Base-by-base conservation (phyloP, 2,113 vertebrate species). In the Nothoprocta pentlandii region DNA sequence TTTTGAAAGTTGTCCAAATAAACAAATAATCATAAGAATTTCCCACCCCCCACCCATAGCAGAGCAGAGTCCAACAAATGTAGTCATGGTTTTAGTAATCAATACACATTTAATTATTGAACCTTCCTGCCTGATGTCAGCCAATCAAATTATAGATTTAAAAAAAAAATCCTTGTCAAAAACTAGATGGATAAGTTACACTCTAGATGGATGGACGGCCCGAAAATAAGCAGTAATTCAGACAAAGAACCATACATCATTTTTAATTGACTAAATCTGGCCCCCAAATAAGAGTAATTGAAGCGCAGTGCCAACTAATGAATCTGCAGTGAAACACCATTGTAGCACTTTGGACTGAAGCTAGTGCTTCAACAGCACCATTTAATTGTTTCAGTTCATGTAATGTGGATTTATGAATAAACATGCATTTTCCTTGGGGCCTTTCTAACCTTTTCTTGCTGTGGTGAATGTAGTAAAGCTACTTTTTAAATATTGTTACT, bases 171-270 rank as follows among this genome's bases (percentile, higher is more conserved):
- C 97, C 94, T 92, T 96, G 97, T 96, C 91, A 95, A 93, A 96
- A 92, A 67, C 88, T 96, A 97, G 98, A 98, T 98, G 95, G 97
- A 96, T 85, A 81, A 91, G 90, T 96, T 98, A 94, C 97, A 92
- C 85, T 92, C 51, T 93, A 97, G 97, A 98, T 98, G 96, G 97
- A 98, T 97, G 97, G 97, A 95, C 73, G 96, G 97, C 97, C 89
- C 96, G 96, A 87, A 97, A 97, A 95, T 15, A 88, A 77, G 89
- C 69, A 58, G 92, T 93, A 94, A 90, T 98, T 97, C 96, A 90
- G 94, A 97, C 92, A 96, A 95, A 96, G 95, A 97, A 92, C 94
- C 96, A 98, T 99, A 97, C 97, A 98, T 99, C 98, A 99, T 97
- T 98, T 98, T 98, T 98, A 98, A 99, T 98, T 98, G 98, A 98